Conservation (phyloP, 1,140 invertebrate genomes). For the Temnothorax curvispinosus region DNA sequence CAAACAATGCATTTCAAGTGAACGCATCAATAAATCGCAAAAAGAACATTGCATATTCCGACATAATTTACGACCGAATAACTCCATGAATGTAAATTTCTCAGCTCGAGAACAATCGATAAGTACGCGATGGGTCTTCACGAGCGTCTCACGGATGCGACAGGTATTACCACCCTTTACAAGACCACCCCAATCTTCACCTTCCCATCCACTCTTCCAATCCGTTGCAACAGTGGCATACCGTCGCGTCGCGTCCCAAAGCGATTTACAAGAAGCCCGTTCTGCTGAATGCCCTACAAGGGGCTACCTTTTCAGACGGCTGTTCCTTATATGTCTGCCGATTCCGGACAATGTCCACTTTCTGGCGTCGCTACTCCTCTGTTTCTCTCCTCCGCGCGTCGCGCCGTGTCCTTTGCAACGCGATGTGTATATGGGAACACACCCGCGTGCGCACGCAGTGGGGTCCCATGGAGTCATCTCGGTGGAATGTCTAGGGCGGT, state of each 20-base stretch:
- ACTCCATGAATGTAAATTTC: not conserved
- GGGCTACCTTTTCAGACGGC: conserved; percentile 66
- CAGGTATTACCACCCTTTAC: not conserved
- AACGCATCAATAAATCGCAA: not conserved
- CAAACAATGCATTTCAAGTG: not conserved
- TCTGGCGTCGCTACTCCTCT: conserved; percentile 44
- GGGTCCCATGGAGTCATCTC: conserved; percentile 78
- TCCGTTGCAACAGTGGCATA: conserved; percentile 45
- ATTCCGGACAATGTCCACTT: conserved; percentile 77
- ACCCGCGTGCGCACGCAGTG: conserved; percentile 65
- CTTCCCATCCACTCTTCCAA: not conserved
- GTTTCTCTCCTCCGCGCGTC: conserved; percentile 24
- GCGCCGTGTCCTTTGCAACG: not conserved
- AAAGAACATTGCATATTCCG: not conserved
- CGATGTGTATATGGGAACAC: conserved; percentile 22
- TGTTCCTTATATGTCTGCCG: conserved; percentile 80
- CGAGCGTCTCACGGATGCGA: not conserved
- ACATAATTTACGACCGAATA: not conserved
- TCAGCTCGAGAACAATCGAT: not conserved
- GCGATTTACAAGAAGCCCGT: conserved; percentile 69
- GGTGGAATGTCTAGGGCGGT: conserved; percentile 80
- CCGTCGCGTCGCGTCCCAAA: conserved; percentile 41
- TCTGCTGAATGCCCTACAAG: conserved; percentile 65
- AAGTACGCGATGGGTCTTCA: not conserved
- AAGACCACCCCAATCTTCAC: not conserved